Conservation (phyloP, 1,140 invertebrate genomes). For the Heliothis virescens region DNA sequence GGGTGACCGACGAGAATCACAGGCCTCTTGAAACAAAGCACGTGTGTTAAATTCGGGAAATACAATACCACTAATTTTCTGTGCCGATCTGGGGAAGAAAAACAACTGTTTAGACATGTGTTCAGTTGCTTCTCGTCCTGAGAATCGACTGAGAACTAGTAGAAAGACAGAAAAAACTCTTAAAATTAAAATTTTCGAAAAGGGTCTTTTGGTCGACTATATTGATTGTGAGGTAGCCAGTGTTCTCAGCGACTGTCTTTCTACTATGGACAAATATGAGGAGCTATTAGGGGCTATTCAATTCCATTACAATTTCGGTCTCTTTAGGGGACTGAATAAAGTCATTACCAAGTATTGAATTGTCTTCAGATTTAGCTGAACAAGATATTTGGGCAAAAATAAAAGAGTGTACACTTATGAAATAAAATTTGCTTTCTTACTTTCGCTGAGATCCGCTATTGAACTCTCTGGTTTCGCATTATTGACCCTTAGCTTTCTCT, state of each 20-base stretch:
- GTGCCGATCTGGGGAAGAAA: constrained; percentile 22
- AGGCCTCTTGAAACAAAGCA: constrained; percentile 74
- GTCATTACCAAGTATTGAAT: no score
- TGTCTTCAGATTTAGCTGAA: no score
- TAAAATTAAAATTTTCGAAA: no score
- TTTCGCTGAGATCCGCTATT: neutral
- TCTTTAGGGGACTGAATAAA: no score
- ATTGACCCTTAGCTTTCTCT: neutral
- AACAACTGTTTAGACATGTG: constrained; percentile 1
- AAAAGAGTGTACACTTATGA: neutral
- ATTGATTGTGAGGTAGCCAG: neutral
- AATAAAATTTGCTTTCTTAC: neutral
- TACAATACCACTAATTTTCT: constrained; percentile 21
- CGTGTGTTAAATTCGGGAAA: constrained; percentile 52
- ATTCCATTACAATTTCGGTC: no score
- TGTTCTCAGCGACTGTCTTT: neutral
- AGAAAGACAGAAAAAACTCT: neutral
- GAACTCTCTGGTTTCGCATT: neutral
- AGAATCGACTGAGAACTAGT: constrained; percentile 11
- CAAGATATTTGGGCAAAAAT: no score
- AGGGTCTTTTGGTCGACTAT: no score
- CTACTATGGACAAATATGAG: no score
- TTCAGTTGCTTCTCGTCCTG: constrained; percentile 34
- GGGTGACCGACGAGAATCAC: constrained; percentile 43
- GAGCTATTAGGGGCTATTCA: no score